These are phyloP conservation scores for Pseudomugil gertrudae DNA, from an alignment of 2,797 vertebrate species.

Conservation along the genomic window DNA sequence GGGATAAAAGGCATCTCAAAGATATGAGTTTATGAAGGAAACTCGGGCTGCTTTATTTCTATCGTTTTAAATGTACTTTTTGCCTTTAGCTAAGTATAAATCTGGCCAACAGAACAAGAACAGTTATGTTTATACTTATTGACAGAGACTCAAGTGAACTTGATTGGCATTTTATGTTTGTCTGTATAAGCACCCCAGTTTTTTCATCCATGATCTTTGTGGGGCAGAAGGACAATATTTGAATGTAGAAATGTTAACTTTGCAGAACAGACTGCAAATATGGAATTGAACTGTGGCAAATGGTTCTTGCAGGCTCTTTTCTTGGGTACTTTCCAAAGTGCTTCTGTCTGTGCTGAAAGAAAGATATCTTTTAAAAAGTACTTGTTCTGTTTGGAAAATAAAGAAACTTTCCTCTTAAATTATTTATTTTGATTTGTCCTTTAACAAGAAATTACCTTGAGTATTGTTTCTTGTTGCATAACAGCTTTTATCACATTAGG, in stretches of 20 bases:
- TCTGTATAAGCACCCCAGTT: constrained; percentile 10
- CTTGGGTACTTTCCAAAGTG: constrained; percentile 13
- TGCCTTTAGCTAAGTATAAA: neutral
- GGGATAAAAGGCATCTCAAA: constrained; percentile 60
- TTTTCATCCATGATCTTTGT: constrained; percentile 7
- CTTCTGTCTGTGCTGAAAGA: neutral
- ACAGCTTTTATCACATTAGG: neutral
- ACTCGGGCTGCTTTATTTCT: constrained; percentile 30
- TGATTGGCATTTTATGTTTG: neutral
- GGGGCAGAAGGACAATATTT: constrained; percentile 14
- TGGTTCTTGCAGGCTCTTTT: constrained; percentile 16
- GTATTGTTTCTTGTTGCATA: neutral
- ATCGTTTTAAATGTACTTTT: constrained; percentile 20
- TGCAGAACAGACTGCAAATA: constrained; percentile 15
- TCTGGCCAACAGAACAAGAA: neutral
- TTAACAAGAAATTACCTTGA: neutral
- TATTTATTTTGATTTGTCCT: neutral
- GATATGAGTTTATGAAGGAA: constrained; percentile 46
- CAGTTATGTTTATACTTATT: constrained; percentile 12
- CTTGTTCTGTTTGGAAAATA: neutral
- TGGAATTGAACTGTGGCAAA: constrained; percentile 16
- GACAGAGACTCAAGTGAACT: neutral
- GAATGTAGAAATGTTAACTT: constrained; percentile 10
- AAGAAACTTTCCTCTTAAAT: neutral
- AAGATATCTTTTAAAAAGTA: constrained; percentile 2